A percentile compares a stretch with the other conserved stretches of the same genome.
Evolutionary conservation across 2,888 invertebrate genomes (phyloP).

Genomic region (Tetragonula carbonaria): DNA sequence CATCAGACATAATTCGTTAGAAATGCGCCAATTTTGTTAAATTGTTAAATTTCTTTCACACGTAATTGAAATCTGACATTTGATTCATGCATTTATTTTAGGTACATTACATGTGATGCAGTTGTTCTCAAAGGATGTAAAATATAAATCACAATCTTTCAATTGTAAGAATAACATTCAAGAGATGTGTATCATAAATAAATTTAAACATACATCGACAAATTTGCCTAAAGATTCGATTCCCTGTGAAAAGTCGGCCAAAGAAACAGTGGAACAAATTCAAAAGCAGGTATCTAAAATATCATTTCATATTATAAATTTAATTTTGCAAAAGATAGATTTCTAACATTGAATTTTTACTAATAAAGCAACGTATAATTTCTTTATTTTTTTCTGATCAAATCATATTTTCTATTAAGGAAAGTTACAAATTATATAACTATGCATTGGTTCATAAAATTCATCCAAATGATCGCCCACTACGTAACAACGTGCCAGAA

Average conservation of each 20-base stretch:
- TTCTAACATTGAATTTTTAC: not conserved
- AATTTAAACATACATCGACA: conserved; percentile 4
- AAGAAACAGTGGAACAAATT: not conserved
- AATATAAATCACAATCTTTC: conserved; percentile 27
- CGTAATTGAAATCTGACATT: not conserved
- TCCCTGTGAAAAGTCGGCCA: not conserved
- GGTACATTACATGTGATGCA: conserved; percentile 46
- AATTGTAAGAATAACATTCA: conserved; percentile 1
- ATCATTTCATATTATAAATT: not conserved
- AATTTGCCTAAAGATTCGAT: conserved; percentile 15
- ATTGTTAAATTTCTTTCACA: not conserved
- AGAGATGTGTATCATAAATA: conserved; percentile 5
- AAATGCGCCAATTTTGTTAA: not conserved
- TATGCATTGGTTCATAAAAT: conserved; percentile 51
- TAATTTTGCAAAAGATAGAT: not conserved
- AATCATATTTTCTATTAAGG: conserved; percentile 10
- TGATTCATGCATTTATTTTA: conserved; percentile 1
- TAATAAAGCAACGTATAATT: no score
- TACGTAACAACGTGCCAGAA: conserved; percentile 41
- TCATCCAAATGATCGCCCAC: conserved; percentile 46
- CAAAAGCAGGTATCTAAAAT: conserved; percentile 19
- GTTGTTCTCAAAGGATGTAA: conserved; percentile 38
- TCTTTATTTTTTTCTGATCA: not conserved
- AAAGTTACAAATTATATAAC: not conserved
- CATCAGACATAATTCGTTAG: conserved; percentile 51